Conservation (phyloP, 2,797 vertebrate species). For the Sebastes itinus region DNA sequence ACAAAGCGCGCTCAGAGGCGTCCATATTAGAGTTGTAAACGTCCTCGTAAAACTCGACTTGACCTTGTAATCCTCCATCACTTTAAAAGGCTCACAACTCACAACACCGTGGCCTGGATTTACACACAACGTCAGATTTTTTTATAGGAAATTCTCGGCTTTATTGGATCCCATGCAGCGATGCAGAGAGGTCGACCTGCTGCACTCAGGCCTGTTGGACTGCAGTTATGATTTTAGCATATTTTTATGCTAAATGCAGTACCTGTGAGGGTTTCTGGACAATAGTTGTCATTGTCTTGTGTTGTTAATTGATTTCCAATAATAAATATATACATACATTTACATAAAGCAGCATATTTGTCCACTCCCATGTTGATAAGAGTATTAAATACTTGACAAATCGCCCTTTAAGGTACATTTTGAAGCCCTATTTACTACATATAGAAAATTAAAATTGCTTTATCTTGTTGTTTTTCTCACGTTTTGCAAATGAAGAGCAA, state of each 20-base stretch:
- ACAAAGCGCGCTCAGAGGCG: neutral
- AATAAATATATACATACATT: too few species aligned
- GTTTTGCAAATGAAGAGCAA: neutral
- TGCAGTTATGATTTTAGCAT: too few species aligned
- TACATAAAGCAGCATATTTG: too few species aligned
- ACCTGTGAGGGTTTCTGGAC: too few species aligned
- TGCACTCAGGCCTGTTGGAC: neutral
- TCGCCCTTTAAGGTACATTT: too few species aligned
- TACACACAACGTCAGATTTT: neutral
- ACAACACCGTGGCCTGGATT: neutral
- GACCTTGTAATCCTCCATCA: conserved; percentile 4
- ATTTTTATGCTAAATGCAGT: too few species aligned
- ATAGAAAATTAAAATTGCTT: neutral
- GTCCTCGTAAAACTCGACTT: neutral
- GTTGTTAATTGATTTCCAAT: too few species aligned
- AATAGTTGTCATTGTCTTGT: too few species aligned
- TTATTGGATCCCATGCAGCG: neutral
- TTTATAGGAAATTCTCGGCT: neutral
- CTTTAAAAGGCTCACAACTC: conserved; percentile 16
- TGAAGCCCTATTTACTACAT: too few species aligned
- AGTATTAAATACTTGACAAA: too few species aligned
- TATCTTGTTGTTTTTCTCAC: neutral
- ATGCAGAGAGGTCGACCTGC: neutral
- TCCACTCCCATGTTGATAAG: too few species aligned
- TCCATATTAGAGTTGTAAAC: conserved; percentile 25